Evolutionary conservation across 2,113 vertebrate species (phyloP).

Genomic region (Nibea albiflora): DNA sequence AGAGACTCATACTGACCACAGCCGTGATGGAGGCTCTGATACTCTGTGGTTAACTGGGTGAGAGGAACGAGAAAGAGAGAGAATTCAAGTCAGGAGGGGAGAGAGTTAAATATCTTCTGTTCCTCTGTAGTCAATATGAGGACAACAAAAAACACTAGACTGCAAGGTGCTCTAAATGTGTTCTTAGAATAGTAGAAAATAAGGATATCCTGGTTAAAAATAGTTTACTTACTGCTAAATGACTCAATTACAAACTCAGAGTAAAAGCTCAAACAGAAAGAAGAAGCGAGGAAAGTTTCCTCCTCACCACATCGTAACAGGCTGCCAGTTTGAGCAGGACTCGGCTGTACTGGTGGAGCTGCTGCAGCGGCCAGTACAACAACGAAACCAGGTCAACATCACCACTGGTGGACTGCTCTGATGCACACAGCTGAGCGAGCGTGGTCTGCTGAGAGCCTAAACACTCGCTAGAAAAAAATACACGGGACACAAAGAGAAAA

Average conservation of each 20-base stretch:
- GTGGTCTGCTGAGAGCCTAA: constrained; percentile 86
- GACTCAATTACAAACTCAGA: too few relatives aligned
- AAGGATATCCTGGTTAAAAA: too few relatives aligned
- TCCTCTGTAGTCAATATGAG: too few relatives aligned
- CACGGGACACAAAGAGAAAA: background rate
- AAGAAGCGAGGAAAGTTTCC: background rate
- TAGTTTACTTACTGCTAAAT: background rate
- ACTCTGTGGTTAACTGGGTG: constrained; percentile 87
- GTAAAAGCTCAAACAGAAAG: background rate
- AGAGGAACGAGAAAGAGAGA: background rate
- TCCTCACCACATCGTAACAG: constrained; percentile 95
- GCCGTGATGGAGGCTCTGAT: constrained; percentile 91
- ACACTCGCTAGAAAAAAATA: constrained; percentile 85
- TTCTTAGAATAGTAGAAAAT: too few relatives aligned
- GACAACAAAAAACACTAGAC: too few relatives aligned
- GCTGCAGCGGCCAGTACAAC: constrained; percentile 91
- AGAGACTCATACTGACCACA: constrained; percentile 89
- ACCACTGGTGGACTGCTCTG: constrained; percentile 77
- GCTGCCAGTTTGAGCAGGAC: constrained; percentile 92
- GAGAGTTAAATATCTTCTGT: too few relatives aligned
- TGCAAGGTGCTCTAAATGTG: too few relatives aligned
- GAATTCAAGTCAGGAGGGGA: background rate
- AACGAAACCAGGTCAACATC: constrained; percentile 87
- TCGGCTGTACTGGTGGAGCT: constrained; percentile 90
- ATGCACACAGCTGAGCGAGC: constrained; percentile 86